Conservation (phyloP, 2,797 vertebrate genomes). For the Tapirus indicus region DNA sequence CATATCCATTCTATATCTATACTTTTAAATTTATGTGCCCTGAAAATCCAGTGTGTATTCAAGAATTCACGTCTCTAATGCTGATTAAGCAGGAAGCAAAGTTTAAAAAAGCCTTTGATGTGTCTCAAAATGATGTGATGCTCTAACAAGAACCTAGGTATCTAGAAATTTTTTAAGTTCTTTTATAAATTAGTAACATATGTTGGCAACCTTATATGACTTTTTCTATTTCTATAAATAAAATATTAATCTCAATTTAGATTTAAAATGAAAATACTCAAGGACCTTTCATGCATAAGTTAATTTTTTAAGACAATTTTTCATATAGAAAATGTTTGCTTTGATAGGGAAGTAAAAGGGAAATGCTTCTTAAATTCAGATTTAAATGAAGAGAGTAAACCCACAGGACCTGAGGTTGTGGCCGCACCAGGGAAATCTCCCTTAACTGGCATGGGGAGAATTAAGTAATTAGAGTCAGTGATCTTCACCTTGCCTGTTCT, state of each 20-base stretch:
- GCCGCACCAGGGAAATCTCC: background rate
- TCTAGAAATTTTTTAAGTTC: background rate
- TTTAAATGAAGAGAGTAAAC: slow-evolving; percentile 14
- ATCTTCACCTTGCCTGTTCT: background rate
- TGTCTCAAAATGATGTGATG: background rate
- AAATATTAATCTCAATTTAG: slow-evolving; percentile 13
- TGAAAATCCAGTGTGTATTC: background rate
- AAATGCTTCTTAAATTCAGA: background rate
- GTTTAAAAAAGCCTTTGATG: background rate
- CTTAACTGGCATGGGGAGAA: background rate
- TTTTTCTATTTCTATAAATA: slow-evolving; percentile 38
- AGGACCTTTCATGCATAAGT: background rate
- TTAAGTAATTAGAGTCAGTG: background rate
- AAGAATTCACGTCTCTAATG: background rate
- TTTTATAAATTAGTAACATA: background rate
- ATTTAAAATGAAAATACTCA: slow-evolving; percentile 11
- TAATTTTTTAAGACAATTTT: background rate
- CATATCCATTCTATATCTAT: too few species aligned
- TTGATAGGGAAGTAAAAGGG: background rate
- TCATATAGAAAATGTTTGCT: background rate
- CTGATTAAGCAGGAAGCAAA: background rate
- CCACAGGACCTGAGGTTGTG: background rate
- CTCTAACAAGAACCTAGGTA: background rate
- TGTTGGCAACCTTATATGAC: background rate
- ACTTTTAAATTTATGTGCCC: background rate